Conservation (phyloP, 1,140 invertebrate species). For the Drosophila albomicans region DNA sequence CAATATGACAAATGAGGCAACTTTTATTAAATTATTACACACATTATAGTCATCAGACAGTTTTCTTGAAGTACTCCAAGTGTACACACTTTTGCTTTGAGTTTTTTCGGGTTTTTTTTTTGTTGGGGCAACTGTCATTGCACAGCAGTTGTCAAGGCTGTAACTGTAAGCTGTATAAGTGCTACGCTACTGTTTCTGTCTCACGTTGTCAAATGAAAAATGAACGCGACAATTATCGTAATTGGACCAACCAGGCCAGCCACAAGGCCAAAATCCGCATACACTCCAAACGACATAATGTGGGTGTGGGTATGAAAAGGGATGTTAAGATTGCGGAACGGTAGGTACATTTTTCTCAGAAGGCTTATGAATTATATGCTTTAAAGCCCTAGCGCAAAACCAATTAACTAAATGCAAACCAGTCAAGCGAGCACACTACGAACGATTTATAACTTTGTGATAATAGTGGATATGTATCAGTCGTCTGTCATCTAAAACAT, state of each 20-base stretch:
- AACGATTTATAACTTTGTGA: conserved; percentile 60
- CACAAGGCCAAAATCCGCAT: conserved; percentile 39
- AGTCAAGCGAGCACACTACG: conserved; percentile 16
- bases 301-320: neutral
- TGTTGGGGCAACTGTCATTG: conserved; percentile 49
- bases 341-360: conserved; percentile 21
- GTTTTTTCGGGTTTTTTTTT: conserved; percentile 1
- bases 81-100: neutral
- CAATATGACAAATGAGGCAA: conserved; percentile 73
- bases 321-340: neutral
- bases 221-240: conserved; percentile 79
- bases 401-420: conserved; percentile 71
- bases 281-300: neutral
- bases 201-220: conserved; percentile 78
- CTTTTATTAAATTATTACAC: conserved; percentile 76
- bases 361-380: conserved; percentile 49
- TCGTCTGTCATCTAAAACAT: conserved; percentile 57
- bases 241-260: conserved; percentile 58
- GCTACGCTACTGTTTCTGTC: conserved; percentile 45
- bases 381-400: conserved; percentile 54
- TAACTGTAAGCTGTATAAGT: conserved; percentile 32
- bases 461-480: conserved; percentile 43
- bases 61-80: neutral
- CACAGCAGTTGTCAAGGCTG: conserved; percentile 64
- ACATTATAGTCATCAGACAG: conserved; percentile 22